Evolutionary conservation across 2,888 invertebrate species (phyloP), one percentile per base, ranked within the genome.

Genomic region (Dioctria rufipes): DNA sequence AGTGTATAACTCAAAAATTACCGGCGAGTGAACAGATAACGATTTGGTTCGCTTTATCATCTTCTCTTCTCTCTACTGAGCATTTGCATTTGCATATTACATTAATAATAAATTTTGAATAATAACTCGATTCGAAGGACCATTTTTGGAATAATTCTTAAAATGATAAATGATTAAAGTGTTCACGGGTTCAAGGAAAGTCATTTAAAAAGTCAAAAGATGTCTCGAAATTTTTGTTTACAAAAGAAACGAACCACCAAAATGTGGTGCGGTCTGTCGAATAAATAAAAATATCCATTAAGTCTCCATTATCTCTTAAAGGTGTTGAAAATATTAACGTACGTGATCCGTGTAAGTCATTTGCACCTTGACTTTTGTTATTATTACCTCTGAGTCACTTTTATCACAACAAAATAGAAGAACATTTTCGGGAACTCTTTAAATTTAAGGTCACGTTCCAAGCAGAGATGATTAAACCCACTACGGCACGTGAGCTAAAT

Each of bases 401-500:
- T 46, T 0, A 5, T 46, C 49, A 46, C 5, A 46, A 46, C 6
- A 46, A 46, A 9, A 46, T 9, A 5, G 49, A 46, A 66, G 25
- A 66, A 42, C 13, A 46, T 42, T 66, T 66, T 43, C 61, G 66
- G 66, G 3, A 3, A 3, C 42, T 43, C 40, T 66, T 66, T 6
- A 46, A 46, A 46, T 46, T 46, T 6, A 46, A 67, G 1, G 67
- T 13, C 67, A 67, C 46, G 67, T 42, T 13, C 9, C 46, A 67
- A 5, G 46, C 9, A 5, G 43, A 43, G 43, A 4, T 46, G 11
- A 25, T 13, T 25, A 46, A 67, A 43, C 49, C 49, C 13, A 42
- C 13, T 43, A 25, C 49, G 25, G 49, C 9, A 67, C 67, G 67
- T 67, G 67, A 67, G 37, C 13, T 5, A 25, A 71, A 42, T 75